These are phyloP conservation scores for Tipula confusa DNA, from an alignment of 2,888 invertebrate species.

Conservation along the genomic window DNA sequence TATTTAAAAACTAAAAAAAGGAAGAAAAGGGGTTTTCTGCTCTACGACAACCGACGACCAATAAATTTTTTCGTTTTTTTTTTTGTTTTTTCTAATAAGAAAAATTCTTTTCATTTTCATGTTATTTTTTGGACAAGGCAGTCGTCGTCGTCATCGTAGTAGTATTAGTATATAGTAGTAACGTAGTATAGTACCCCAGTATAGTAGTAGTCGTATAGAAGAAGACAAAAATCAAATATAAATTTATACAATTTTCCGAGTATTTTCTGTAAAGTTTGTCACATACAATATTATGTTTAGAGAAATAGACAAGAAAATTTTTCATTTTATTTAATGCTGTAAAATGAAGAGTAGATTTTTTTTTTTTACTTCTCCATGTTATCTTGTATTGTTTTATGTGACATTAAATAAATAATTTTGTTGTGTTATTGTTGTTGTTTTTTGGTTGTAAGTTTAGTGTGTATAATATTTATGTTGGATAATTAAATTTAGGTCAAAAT, in stretches of 20 bases:
- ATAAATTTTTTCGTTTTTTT: neutral
- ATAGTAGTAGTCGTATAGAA: neutral
- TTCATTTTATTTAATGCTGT: conserved; percentile 16
- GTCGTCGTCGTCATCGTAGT: neutral
- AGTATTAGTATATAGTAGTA: neutral
- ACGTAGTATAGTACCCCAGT: no score
- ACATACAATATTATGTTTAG: conserved; percentile 25
- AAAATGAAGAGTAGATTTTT: neutral
- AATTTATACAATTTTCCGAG: conserved; percentile 25
- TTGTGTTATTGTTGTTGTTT: neutral
- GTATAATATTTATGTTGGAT: neutral
- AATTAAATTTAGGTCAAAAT: conserved; percentile 12
- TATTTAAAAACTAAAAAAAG: neutral
- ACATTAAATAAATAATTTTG: conserved; percentile 12
- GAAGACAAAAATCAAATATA: conserved; percentile 12
- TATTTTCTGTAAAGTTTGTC: conserved; percentile 20
- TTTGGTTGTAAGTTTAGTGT: neutral
- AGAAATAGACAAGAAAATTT: conserved; percentile 25
- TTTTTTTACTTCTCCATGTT: no score
- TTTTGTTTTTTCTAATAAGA: neutral
- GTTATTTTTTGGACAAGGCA: conserved; percentile 20
- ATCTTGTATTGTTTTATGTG: neutral
- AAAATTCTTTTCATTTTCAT: conserved; percentile 16
- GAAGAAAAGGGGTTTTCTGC: neutral
- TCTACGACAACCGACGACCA: conserved; percentile 25